Percentiles rank a stretch among this genome's conserved stretches.
Evolutionary conservation across 2,888 invertebrate species (phyloP).

Genomic region (Pyrrhia umbra): DNA sequence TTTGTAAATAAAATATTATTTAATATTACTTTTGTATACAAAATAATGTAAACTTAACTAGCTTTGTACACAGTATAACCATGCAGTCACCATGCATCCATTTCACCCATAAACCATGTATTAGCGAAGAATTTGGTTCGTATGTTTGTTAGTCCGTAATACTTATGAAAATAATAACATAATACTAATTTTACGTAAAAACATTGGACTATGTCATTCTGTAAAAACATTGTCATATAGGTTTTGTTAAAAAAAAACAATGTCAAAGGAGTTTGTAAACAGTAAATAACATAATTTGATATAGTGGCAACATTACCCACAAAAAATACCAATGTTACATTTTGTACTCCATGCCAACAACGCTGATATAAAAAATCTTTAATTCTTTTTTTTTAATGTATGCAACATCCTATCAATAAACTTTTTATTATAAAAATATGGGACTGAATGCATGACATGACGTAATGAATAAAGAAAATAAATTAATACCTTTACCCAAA

Average conservation of each 20-base stretch:
- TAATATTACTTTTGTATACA: neutral
- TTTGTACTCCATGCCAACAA: too few relatives aligned
- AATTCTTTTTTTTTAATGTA: too few relatives aligned
- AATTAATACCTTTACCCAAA: conserved; percentile 83
- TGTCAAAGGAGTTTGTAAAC: too few relatives aligned
- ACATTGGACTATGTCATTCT: neutral
- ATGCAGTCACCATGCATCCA: conserved; percentile 57
- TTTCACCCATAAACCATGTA: conserved; percentile 19
- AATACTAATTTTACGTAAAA: neutral
- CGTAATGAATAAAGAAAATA: conserved; percentile 71
- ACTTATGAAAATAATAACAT: neutral
- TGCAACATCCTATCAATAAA: too few relatives aligned
- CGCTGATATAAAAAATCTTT: too few relatives aligned
- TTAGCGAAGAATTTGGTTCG: neutral
- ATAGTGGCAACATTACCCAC: too few relatives aligned
- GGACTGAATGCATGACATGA: conserved; percentile 65
- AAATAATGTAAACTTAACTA: neutral
- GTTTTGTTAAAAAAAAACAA: too few relatives aligned
- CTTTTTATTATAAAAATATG: conserved; percentile 21
- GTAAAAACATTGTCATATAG: too few relatives aligned
- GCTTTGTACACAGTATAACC: conserved; percentile 21
- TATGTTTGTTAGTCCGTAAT: conserved; percentile 1
- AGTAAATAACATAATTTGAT: too few relatives aligned
- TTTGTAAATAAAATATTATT: conserved; percentile 1
- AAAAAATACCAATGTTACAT: too few relatives aligned